Evolutionary conservation across 2,797 vertebrate genomes (phyloP).

Genomic region (Staurois parvus): DNA sequence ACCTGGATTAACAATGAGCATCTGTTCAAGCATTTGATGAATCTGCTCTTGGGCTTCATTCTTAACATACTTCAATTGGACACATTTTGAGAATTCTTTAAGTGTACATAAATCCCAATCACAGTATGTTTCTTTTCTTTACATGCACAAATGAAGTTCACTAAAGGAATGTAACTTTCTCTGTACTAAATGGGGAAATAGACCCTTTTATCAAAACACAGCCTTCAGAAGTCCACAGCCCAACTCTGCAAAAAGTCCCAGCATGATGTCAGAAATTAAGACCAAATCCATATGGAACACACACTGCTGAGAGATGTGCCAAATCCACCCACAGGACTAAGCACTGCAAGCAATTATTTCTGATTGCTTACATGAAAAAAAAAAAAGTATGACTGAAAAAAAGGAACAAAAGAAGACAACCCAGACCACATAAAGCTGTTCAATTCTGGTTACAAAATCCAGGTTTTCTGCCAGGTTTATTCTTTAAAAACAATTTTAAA

Average conservation of each 20-base stretch:
- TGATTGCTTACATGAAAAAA: slow-evolving; percentile 56
- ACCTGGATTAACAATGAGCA: slow-evolving; percentile 5
- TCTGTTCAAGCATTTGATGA: slow-evolving; percentile 15
- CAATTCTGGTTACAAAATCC: not conserved
- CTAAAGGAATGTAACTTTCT: slow-evolving; percentile 30
- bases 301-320: slow-evolving; percentile 66
- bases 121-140: slow-evolving; percentile 18
- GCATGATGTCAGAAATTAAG: slow-evolving; percentile 70
- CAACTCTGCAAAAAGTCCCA: slow-evolving; percentile 37
- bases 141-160: slow-evolving; percentile 33
- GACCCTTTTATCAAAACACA: slow-evolving; percentile 34
- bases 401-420: slow-evolving; percentile 1
- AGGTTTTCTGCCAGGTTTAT: not conserved
- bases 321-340: slow-evolving; percentile 68
- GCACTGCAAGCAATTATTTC: slow-evolving; percentile 68
- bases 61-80: slow-evolving; percentile 9
- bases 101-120: slow-evolving; percentile 32
- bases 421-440: slow-evolving; percentile 21
- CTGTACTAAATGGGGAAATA: not conserved
- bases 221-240: slow-evolving; percentile 11
- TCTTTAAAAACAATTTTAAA: not conserved
- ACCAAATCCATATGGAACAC: slow-evolving; percentile 73
- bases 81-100: not conserved
- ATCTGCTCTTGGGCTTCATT: slow-evolving; percentile 11
- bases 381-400: not conserved